Percentiles rank a stretch among this genome's conserved stretches.
Conservation (phyloP, 1,140 invertebrate genomes). For the Zaprionus nigranus region DNA sequence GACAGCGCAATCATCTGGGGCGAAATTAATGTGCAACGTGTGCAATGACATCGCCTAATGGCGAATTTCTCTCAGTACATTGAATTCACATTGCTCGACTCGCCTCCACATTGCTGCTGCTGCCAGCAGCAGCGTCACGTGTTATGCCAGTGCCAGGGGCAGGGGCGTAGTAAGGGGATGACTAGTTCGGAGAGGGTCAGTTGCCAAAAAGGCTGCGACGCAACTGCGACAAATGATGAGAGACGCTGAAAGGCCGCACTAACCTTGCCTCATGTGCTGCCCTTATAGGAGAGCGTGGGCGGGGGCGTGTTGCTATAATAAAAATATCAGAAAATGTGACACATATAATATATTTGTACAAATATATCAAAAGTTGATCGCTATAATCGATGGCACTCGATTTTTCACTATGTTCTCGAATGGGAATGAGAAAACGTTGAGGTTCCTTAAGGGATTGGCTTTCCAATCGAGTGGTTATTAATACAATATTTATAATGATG, state of each 20-base stretch:
- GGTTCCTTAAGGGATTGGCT: neutral
- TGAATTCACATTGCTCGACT: constrained; percentile 20
- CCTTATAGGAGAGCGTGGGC: neutral
- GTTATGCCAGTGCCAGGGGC: neutral
- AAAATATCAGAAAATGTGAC: constrained; percentile 1
- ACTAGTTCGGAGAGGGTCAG: neutral
- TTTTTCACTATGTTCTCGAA: neutral
- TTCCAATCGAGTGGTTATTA: neutral
- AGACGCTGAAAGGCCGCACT: constrained; percentile 13
- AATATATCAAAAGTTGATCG: neutral
- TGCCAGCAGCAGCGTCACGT: constrained; percentile 14
- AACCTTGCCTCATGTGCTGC: constrained; percentile 7
- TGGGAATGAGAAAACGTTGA: neutral
- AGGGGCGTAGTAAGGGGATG: neutral
- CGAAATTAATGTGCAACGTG: constrained; percentile 53
- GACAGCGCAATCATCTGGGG: constrained; percentile 30
- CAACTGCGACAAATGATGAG: constrained; percentile 16
- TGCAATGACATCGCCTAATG: constrained; percentile 45
- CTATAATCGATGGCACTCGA: too few species aligned
- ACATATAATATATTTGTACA: neutral
- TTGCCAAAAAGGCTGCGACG: constrained; percentile 31
- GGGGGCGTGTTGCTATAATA: neutral
- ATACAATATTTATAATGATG: too few species aligned
- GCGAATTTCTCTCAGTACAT: constrained; percentile 46
- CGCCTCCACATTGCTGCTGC: neutral